Conservation (phyloP, 1,140 invertebrate genomes). For the Zaprionus vittiger region DNA sequence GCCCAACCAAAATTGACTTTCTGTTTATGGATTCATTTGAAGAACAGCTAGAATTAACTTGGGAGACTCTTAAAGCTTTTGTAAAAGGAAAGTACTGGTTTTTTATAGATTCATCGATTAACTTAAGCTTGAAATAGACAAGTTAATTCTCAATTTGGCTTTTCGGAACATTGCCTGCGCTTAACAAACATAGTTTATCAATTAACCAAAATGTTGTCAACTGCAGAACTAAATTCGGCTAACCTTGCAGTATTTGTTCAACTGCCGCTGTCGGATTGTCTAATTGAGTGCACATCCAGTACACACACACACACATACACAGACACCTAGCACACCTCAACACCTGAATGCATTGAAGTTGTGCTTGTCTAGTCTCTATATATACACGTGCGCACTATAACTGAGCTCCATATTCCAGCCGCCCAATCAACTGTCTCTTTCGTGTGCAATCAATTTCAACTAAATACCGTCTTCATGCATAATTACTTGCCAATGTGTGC, state of each 20-base stretch:
- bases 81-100: rapidly evolving
- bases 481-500: constrained; percentile 58
- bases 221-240: constrained; percentile 48
- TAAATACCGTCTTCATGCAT: constrained; percentile 72
- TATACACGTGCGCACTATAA: not conserved
- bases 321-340: constrained; percentile 47
- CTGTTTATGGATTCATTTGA: not conserved
- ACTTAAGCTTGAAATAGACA: not conserved
- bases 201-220: constrained; percentile 51
- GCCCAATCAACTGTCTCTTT: constrained; percentile 52
- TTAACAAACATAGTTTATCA: constrained; percentile 35
- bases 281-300: constrained; percentile 59
- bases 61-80: too few relatives aligned
- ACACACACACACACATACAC: constrained; percentile 27
- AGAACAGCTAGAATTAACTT: not conserved
- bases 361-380: constrained; percentile 25
- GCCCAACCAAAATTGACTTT: not conserved
- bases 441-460: constrained; percentile 73
- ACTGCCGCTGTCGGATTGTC: constrained; percentile 38
- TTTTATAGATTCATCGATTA: too few relatives aligned
- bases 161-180: not conserved
- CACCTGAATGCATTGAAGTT: constrained; percentile 58
- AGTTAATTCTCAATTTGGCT: not conserved
- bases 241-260: constrained; percentile 51
- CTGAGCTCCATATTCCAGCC: constrained; percentile 27